Evolutionary conservation across 2,113 vertebrate species (phyloP).

Genomic region (Clarias magur): DNA sequence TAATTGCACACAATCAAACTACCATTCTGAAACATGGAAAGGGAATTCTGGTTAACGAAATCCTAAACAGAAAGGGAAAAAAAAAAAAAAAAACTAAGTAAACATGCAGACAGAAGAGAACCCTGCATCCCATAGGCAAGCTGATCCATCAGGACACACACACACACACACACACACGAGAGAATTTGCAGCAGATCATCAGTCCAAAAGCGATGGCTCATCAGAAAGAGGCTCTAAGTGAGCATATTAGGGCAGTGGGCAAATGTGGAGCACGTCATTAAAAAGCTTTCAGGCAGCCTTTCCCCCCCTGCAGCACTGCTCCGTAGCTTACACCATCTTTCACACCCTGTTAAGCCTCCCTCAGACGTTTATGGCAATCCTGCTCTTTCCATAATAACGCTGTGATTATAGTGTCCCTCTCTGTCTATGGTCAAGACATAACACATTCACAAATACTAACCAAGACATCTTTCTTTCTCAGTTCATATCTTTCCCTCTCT

Average conservation of each 20-base stretch:
- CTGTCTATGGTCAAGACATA: background rate
- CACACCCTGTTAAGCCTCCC: slow-evolving; percentile 43
- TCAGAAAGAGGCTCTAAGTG: slow-evolving; percentile 44
- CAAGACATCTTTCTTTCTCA: background rate
- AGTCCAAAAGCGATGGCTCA: slow-evolving; percentile 43
- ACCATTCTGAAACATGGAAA: slow-evolving; percentile 9
- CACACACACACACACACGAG: slow-evolving; percentile 8
- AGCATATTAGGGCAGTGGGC: slow-evolving; percentile 43
- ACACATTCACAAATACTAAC: slow-evolving; percentile 4
- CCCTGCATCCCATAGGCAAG: slow-evolving; percentile 34
- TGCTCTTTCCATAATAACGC: slow-evolving; percentile 41
- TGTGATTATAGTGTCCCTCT: slow-evolving; percentile 13
- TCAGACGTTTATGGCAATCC: slow-evolving; percentile 36
- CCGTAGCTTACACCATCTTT: slow-evolving; percentile 33
- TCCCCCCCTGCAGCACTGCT: slow-evolving; percentile 27
- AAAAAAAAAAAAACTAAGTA: slow-evolving; percentile 33
- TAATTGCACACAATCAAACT: slow-evolving; percentile 19
- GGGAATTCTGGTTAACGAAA: slow-evolving; percentile 41
- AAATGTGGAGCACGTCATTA: slow-evolving; percentile 42
- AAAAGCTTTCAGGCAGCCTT: slow-evolving; percentile 44
- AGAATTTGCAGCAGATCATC: slow-evolving; percentile 48
- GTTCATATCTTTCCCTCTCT: background rate
- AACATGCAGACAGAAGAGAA: slow-evolving; percentile 9
- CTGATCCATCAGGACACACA: slow-evolving; percentile 9
- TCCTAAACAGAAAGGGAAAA: slow-evolving; percentile 19